Conservation (phyloP, 2,113 vertebrate species). For the Tichodroma muraria region DNA sequence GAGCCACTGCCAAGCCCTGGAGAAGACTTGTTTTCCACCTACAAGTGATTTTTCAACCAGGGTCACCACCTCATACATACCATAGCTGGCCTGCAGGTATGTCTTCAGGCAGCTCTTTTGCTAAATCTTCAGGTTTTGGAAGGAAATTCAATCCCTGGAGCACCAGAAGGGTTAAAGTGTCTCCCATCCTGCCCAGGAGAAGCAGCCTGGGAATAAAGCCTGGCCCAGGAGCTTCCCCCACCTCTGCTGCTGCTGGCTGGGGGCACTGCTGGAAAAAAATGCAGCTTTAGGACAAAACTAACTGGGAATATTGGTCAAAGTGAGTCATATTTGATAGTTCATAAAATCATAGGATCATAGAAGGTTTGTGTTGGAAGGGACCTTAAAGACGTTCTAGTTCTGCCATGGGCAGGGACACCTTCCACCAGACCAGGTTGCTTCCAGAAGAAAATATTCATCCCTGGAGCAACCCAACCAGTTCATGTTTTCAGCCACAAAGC, state of each 20-base stretch:
- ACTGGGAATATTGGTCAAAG: not conserved
- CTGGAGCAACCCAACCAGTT: not conserved
- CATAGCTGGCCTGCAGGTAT: not conserved
- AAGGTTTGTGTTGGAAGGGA: not conserved
- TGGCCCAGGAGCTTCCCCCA: not conserved
- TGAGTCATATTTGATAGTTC: not conserved
- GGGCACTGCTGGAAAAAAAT: not conserved
- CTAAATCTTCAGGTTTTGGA: not conserved
- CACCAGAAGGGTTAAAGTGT: not conserved
- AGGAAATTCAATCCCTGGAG: not conserved
- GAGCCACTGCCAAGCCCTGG: not conserved
- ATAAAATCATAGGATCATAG: accelerated
- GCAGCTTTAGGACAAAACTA: not conserved
- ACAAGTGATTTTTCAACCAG: not conserved
- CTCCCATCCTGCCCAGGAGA: not conserved
- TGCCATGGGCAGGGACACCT: not conserved
- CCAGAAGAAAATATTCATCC: not conserved
- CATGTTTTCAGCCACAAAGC: not conserved
- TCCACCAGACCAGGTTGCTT: not conserved
- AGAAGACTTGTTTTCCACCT: not conserved
- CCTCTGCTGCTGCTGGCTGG: not conserved
- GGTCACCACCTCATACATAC: not conserved
- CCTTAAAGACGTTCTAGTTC: not conserved
- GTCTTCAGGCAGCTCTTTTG: not conserved
- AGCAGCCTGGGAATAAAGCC: not conserved